A percentile compares a stretch with the other conserved stretches of the same genome.
Conservation (phyloP, 2,113 vertebrate genomes). For the Tychaedon coryphoeus region DNA sequence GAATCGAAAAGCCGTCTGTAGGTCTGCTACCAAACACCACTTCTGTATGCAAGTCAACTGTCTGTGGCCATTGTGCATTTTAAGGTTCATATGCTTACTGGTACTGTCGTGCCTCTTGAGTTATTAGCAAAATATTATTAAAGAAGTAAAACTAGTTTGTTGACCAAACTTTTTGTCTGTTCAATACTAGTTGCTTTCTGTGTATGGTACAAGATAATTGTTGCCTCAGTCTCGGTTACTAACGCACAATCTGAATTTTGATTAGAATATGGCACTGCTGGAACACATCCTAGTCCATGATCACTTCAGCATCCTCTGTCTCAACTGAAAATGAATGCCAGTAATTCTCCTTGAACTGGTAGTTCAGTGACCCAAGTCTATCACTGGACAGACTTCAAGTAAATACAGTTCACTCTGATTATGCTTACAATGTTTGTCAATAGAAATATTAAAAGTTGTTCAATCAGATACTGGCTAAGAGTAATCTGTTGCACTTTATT, state of each 20-base stretch:
- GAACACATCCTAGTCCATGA: fast-evolving
- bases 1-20: constrained; percentile 84
- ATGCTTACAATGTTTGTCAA: constrained; percentile 20
- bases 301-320: background rate
- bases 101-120: constrained; percentile 65
- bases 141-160: constrained; percentile 52
- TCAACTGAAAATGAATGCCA: background rate
- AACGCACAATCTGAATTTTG: constrained; percentile 26
- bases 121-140: constrained; percentile 45
- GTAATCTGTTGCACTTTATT: background rate
- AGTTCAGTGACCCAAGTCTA: background rate
- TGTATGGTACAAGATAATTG: constrained; percentile 3
- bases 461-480: background rate
- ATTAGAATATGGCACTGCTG: background rate
- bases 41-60: constrained; percentile 39
- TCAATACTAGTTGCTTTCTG: constrained; percentile 36
- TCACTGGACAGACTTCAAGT: background rate
- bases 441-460: constrained; percentile 53
- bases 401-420: background rate
- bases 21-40: constrained; percentile 58
- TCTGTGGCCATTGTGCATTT: constrained; percentile 58
- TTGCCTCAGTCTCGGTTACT: constrained; percentile 17
- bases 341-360: background rate
- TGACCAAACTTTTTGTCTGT: constrained; percentile 46
- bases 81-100: constrained; percentile 55